These are phyloP conservation scores for Orussus abietinus DNA, from an alignment of 1,140 invertebrate species.

Conservation along the genomic window DNA sequence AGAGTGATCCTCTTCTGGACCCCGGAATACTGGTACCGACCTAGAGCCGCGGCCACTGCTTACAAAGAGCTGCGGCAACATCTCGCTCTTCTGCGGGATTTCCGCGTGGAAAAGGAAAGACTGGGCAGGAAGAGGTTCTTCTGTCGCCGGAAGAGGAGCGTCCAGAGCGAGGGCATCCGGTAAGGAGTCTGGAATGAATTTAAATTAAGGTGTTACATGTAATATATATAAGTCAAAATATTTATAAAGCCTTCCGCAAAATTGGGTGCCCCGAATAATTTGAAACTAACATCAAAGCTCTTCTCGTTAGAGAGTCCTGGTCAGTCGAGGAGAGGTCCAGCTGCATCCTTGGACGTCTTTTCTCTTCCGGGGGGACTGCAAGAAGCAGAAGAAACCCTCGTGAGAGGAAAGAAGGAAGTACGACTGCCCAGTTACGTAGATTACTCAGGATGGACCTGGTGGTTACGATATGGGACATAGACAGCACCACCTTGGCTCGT, in stretches of 20 bases:
- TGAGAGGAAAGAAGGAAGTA: conserved; percentile 5
- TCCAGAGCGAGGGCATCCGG: conserved; percentile 7
- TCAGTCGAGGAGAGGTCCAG: conserved; percentile 21
- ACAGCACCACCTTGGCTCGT: conserved; percentile 50
- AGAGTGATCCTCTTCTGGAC: conserved; percentile 55
- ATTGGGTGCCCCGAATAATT: no score
- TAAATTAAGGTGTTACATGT: no score
- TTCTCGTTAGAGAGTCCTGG: no score
- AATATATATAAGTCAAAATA: no score
- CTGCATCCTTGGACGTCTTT: conserved; percentile 30
- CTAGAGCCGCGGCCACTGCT: conserved; percentile 43
- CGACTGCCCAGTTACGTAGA: conserved; percentile 26
- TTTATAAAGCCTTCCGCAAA: no score
- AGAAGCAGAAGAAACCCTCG: conserved; percentile 16
- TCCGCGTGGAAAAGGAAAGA: conserved; percentile 20
- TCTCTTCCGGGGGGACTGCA: conserved; percentile 19
- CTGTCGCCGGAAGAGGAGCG: conserved; percentile 20
- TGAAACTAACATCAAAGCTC: no score
- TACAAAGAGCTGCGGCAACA: conserved; percentile 50
- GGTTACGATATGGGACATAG: conserved; percentile 54
- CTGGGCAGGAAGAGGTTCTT: conserved; percentile 19
- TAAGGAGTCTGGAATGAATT: conserved; percentile 3
- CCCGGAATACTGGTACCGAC: conserved; percentile 57
- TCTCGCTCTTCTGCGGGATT: conserved; percentile 31
- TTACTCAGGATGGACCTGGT: conserved; percentile 43